Evolutionary conservation across 2,113 vertebrate genomes (phyloP), one percentile per base, ranked within the genome.

Genomic region (Cyphomyrus discorhynchus): DNA sequence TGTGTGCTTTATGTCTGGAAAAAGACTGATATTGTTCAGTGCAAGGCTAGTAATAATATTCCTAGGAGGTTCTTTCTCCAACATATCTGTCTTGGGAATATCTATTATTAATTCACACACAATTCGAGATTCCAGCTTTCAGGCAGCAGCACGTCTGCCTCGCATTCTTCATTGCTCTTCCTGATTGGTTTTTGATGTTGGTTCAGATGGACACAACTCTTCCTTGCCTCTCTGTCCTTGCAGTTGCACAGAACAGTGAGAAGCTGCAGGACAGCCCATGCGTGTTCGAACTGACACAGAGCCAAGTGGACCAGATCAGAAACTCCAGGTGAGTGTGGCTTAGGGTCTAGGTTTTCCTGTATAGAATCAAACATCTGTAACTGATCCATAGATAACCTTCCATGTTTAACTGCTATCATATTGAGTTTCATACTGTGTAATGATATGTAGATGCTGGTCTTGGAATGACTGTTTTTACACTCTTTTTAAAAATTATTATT

Each of bases 181-280:
- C 45, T 88, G 27, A 5, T 42, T 80, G 74, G 74, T 27, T 86
- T 11, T 86, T 53, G 13, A 45, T n/a, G 27, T 45, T 19, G 88
- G 39, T 5, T 56, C 13, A 46, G 52, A 46, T 85, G 58, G 46
- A 46, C 56, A 47, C 35, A 10, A 70, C 45, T 10, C 47, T 85
- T 17, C 35, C 85, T 50, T 89, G 5, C 92, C 66, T 35, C 86
- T 24, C 13, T 27, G 52, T n/a, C 90, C 46, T 87, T 93, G 39
- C 90, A 99, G 98, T 98, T 92, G 96, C 98, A 88, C 98, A 98
- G 95, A 99, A 97, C 90, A 98, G 94, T 0, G 98, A 99, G 94
- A 99, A 99, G 95, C 96, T 99, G 50, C 98, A 99, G 93, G 98
- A 99, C 92, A 99, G 98, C 92, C 98, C 98, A 0, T 98, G 98